Evolutionary conservation across 1,140 invertebrate genomes (phyloP).

Genomic region (Linepithema humile): DNA sequence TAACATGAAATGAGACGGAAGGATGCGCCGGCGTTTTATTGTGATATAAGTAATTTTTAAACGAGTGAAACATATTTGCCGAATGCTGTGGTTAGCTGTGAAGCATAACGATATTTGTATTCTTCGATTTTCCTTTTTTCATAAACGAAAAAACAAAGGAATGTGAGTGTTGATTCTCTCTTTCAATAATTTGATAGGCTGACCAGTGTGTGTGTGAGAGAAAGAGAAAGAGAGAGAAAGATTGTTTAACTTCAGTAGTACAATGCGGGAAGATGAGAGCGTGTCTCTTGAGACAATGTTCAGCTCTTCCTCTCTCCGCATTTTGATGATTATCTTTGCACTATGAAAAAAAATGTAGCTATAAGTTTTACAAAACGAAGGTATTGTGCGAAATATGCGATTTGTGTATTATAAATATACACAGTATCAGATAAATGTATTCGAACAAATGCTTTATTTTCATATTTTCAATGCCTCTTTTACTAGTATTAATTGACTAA

Average conservation of each 20-base stretch:
- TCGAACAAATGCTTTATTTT: too few species aligned
- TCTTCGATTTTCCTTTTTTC: conserved; percentile 56
- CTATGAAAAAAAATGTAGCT: conserved; percentile 16
- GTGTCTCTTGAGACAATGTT: background rate
- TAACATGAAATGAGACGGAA: conserved; percentile 58
- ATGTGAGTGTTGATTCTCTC: conserved; percentile 40
- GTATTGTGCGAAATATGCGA: conserved; percentile 39
- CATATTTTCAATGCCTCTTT: too few species aligned
- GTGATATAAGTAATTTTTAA: conserved; percentile 81
- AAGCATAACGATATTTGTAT: conserved; percentile 69
- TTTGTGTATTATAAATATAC: conserved; percentile 43
- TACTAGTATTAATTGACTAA: too few species aligned
- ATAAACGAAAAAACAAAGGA: conserved; percentile 31
- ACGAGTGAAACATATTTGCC: conserved; percentile 74
- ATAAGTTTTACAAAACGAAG: conserved; percentile 69
- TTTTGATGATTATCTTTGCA: conserved; percentile 60
- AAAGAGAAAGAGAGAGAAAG: conserved; percentile 9
- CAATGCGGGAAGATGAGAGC: conserved; percentile 26
- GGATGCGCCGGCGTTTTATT: conserved; percentile 80
- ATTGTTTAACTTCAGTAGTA: conserved; percentile 49
- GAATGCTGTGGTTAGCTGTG: conserved; percentile 77
- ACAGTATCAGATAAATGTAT: conserved; percentile 28
- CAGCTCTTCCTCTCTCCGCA: conserved; percentile 47
- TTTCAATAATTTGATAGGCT: conserved; percentile 48
- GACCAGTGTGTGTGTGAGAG: conserved; percentile 18